phyloP scores from a whole-genome alignment of 2,888 invertebrate species.

The Cinara cedri region DNA sequence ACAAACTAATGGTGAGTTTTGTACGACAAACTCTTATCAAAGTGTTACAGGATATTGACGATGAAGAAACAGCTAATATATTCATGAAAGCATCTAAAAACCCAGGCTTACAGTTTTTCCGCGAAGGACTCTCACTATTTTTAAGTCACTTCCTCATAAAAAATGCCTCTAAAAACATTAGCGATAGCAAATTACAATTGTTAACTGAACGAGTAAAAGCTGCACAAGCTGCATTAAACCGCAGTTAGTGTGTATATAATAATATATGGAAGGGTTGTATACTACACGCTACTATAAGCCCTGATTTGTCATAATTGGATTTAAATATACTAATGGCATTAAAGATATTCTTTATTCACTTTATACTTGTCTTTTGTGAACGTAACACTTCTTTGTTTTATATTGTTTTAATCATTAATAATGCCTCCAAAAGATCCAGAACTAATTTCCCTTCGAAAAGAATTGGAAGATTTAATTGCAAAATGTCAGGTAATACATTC shows the following conservation, averaged over 20 bases:
- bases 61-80: slow-evolving; percentile 69
- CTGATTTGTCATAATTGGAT: slow-evolving; percentile 52
- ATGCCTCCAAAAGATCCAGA: slow-evolving; percentile 80
- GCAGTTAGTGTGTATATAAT: slow-evolving; percentile 5
- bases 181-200: slow-evolving; percentile 64
- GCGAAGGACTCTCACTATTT: slow-evolving; percentile 83
- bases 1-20: slow-evolving; percentile 78
- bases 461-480: slow-evolving; percentile 79
- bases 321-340: slow-evolving; percentile 44
- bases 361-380: slow-evolving; percentile 36
- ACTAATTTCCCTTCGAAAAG: slow-evolving; percentile 77
- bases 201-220: slow-evolving; percentile 69
- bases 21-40: slow-evolving; percentile 78
- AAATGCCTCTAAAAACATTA: slow-evolving; percentile 60
- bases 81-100: slow-evolving; percentile 77
- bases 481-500: slow-evolving; percentile 73
- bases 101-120: slow-evolving; percentile 77
- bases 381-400: slow-evolving; percentile 39
- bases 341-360: slow-evolving; percentile 33
- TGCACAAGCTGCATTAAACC: slow-evolving; percentile 68
- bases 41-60: slow-evolving; percentile 71
- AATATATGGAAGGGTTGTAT: background rate
- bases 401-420: slow-evolving; percentile 27
- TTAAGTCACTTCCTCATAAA: slow-evolving; percentile 83
- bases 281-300: slow-evolving; percentile 38